Percentiles rank a stretch among this genome's conserved stretches.
phyloP scores from a whole-genome alignment of 1,140 invertebrate species.

The Procambarus virginalis region DNA sequence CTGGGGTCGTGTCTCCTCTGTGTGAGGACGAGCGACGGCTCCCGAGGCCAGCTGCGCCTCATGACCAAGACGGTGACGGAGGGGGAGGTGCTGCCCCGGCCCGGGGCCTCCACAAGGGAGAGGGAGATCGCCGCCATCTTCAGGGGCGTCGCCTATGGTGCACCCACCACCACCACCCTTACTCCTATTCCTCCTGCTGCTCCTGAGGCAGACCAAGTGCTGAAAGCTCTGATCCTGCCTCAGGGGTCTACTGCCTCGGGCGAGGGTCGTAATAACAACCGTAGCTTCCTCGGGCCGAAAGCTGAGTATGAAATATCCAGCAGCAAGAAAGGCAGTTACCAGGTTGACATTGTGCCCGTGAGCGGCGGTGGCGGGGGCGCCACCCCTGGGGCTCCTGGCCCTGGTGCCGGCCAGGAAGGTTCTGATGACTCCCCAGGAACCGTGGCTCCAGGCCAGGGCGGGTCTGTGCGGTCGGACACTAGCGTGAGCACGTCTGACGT shows the following conservation, averaged over 20 bases:
- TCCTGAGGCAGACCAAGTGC: background rate
- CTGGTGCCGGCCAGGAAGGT: background rate
- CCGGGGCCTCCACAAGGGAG: conserved; percentile 43
- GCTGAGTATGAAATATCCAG: background rate
- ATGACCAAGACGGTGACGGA: conserved; percentile 36
- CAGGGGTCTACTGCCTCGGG: background rate
- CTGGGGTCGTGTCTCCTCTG: conserved; percentile 5
- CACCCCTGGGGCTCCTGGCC: background rate
- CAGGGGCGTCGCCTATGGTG: conserved; percentile 55
- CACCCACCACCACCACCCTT: conserved; percentile 21
- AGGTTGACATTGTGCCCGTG: background rate
- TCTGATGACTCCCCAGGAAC: background rate
- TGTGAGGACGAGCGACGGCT: conserved; percentile 1
- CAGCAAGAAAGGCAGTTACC: background rate
- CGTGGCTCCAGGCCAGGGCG: background rate
- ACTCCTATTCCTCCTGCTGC: background rate
- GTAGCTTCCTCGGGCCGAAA: background rate
- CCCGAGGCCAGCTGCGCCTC: conserved; percentile 9
- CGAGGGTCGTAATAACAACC: background rate
- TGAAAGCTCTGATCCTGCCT: background rate
- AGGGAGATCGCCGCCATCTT: conserved; percentile 59
- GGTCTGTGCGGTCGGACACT: background rate
- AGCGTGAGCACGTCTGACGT: background rate
- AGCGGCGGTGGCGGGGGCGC: background rate
- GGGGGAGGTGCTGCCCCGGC: conserved; percentile 39